Conservation (phyloP, 2,888 invertebrate genomes). For the Cacoxenus indagator region DNA sequence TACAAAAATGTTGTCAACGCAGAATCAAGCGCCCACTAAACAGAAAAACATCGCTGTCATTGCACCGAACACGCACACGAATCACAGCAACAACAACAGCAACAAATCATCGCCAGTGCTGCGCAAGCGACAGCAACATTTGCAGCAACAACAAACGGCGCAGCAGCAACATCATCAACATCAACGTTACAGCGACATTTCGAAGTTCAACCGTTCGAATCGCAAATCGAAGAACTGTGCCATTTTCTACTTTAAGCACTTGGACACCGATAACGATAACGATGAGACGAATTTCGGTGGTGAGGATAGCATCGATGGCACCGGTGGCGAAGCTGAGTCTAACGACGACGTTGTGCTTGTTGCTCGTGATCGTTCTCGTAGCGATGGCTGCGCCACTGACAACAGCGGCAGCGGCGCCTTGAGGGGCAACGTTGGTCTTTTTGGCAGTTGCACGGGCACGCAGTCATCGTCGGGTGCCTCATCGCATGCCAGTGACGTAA, state of each 20-base stretch:
- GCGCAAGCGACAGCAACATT: slow-evolving; percentile 60
- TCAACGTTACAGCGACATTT: slow-evolving; percentile 74
- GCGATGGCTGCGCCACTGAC: background rate
- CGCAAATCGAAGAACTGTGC: slow-evolving; percentile 86
- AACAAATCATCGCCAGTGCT: slow-evolving; percentile 62
- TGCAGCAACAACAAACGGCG: slow-evolving; percentile 52
- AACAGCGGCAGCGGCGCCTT: background rate
- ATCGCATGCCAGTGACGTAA: slow-evolving; percentile 64
- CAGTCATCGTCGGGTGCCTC: slow-evolving; percentile 50
- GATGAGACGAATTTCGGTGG: slow-evolving; percentile 73
- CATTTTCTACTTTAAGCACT: slow-evolving; percentile 88
- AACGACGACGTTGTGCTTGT: slow-evolving; percentile 36
- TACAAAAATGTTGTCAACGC: slow-evolving; percentile 50
- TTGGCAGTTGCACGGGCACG: slow-evolving; percentile 39
- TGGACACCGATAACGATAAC: slow-evolving; percentile 89
- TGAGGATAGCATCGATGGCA: slow-evolving; percentile 66
- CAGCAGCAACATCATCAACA: too few relatives aligned
- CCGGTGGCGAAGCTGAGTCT: slow-evolving; percentile 50
- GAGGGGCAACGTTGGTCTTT: slow-evolving; percentile 69
- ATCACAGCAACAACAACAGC: slow-evolving; percentile 25
- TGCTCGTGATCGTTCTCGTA: background rate
- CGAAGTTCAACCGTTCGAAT: slow-evolving; percentile 80
- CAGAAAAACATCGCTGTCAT: slow-evolving; percentile 64
- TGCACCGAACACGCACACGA: slow-evolving; percentile 58
- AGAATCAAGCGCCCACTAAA: slow-evolving; percentile 38